These are phyloP conservation scores for Spodoptera exigua DNA, from an alignment of 2,888 invertebrate genomes.

Conservation along the genomic window DNA sequence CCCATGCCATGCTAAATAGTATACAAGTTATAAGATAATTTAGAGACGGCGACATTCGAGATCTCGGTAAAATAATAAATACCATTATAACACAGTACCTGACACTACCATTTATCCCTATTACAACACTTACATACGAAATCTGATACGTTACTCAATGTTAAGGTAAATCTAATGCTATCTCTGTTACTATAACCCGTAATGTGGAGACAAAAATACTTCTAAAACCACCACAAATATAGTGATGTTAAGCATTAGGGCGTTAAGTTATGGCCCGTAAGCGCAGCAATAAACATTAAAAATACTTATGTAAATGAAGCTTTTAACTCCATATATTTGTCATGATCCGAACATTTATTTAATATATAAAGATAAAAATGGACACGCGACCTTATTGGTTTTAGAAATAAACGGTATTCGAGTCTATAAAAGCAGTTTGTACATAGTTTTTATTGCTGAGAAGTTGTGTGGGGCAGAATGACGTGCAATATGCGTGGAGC, in stretches of 20 bases:
- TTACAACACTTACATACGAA: slow-evolving; percentile 31
- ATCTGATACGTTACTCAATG: no score
- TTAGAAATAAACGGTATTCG: slow-evolving; percentile 31
- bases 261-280: slow-evolving; percentile 8
- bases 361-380: slow-evolving; percentile 32
- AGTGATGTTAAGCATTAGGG: no score
- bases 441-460: slow-evolving; percentile 30
- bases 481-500: slow-evolving; percentile 29
- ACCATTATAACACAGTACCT: slow-evolving; percentile 7
- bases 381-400: slow-evolving; percentile 24
- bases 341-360: slow-evolving; percentile 43
- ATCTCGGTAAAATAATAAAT: slow-evolving; percentile 18
- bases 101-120: slow-evolving; percentile 35
- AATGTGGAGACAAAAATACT: no score
- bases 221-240: no score
- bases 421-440: slow-evolving; percentile 27
- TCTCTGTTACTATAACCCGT: no score
- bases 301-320: slow-evolving; percentile 53
- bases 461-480: slow-evolving; percentile 20
- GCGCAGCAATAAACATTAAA: slow-evolving; percentile 40
- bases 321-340: slow-evolving; percentile 49
- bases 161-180: no score
- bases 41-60: slow-evolving; percentile 6
- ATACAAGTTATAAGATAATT: neutral
- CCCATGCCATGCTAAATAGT: slow-evolving; percentile 1